Percentiles rank a stretch among this genome's conserved stretches.
phyloP scores from a whole-genome alignment of 2,113 vertebrate species.

The Corythornis madagascariensis region DNA sequence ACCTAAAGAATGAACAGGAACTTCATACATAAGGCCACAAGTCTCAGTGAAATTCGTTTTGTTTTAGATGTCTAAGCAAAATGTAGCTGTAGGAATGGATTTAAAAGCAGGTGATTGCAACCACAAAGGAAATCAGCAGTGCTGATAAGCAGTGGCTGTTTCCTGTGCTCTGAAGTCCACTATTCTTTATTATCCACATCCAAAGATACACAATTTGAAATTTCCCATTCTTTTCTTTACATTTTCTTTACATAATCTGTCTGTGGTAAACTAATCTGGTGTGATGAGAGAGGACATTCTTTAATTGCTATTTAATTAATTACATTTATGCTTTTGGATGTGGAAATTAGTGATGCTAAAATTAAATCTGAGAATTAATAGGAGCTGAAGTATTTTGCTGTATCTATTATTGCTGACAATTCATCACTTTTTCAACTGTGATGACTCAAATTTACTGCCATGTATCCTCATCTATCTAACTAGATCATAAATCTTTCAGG shows the following conservation, averaged over 20 bases:
- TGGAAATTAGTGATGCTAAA: constrained; percentile 27
- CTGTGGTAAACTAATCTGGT: not conserved
- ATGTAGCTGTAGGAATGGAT: not conserved
- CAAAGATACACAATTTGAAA: not conserved
- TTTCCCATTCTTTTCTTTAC: not conserved
- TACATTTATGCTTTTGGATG: not conserved
- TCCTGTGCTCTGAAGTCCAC: not conserved
- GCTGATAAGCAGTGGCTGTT: not conserved
- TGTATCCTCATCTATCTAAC: not conserved
- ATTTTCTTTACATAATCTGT: not conserved
- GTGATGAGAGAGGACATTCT: not conserved
- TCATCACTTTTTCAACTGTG: not conserved
- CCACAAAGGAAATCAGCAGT: not conserved
- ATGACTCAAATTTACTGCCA: not conserved
- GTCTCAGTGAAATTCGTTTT: not conserved
- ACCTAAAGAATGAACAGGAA: not conserved
- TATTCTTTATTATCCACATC: not conserved
- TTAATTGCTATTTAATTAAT: constrained; percentile 35
- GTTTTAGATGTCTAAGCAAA: not conserved
- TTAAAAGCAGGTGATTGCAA: not conserved
- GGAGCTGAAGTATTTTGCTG: not conserved
- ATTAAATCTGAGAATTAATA: constrained; percentile 25
- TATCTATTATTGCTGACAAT: constrained; percentile 13
- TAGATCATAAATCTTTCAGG: not conserved
- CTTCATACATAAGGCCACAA: not conserved